Evolutionary conservation across 1,140 invertebrate genomes (phyloP).

Genomic region (Pseudomyrmex dendroicus): DNA sequence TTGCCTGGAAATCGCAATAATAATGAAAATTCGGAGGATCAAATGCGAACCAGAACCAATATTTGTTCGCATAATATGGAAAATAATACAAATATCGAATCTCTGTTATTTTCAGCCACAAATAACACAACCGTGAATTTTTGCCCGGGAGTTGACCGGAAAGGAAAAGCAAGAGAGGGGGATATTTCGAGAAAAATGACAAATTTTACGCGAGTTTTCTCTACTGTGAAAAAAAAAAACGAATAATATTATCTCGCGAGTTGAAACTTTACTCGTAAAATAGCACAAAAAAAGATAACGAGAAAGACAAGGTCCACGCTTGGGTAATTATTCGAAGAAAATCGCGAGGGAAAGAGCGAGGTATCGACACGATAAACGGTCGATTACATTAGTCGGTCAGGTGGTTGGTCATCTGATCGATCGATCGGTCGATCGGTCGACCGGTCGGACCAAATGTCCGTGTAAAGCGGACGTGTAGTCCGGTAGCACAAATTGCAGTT

Average conservation of each 20-base stretch:
- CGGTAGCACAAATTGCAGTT: constrained; percentile 76
- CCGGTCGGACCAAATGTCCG: constrained; percentile 56
- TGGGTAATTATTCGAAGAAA: too few relatives aligned
- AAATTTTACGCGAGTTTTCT: not conserved
- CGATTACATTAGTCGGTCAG: not conserved
- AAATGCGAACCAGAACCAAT: too few relatives aligned
- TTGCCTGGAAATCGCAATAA: not conserved
- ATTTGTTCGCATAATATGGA: too few relatives aligned
- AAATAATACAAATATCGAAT: too few relatives aligned
- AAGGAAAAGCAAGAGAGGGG: too few relatives aligned
- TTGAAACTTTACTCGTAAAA: constrained; percentile 17
- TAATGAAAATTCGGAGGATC: not conserved
- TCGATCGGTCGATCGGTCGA: constrained; percentile 66
- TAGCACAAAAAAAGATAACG: not conserved
- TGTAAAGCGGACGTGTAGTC: constrained; percentile 72
- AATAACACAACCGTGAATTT: too few relatives aligned
- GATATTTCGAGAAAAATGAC: not conserved
- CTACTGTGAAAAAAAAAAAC: constrained; percentile 5
- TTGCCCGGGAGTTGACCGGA: too few relatives aligned
- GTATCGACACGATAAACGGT: not conserved
- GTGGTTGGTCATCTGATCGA: constrained; percentile 65
- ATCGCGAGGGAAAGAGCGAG: not conserved
- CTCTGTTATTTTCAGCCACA: too few relatives aligned
- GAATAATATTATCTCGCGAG: constrained; percentile 11
- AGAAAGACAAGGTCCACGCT: not conserved